A percentile compares a stretch with the other conserved stretches of the same genome.
Evolutionary conservation across 2,797 vertebrate species (phyloP).

Genomic region (Melanogrammus aeglefinus): DNA sequence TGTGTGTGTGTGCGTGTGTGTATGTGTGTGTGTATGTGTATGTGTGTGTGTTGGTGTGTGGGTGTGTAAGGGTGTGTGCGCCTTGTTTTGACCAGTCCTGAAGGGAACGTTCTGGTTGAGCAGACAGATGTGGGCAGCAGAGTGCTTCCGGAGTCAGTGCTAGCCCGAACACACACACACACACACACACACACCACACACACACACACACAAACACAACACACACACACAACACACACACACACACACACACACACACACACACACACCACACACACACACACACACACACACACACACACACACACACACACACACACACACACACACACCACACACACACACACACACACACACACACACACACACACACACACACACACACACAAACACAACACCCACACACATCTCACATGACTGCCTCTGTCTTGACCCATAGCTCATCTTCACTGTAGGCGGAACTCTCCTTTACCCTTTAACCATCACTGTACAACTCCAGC

Average conservation of each 20-base stretch:
- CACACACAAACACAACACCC: constrained; percentile 16
- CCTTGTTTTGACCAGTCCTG: too few relatives aligned
- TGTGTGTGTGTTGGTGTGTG: background rate
- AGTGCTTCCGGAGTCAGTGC: background rate
- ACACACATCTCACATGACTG: constrained; percentile 54
- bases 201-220: constrained; percentile 19
- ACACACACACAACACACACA: constrained; percentile 12
- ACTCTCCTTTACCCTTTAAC: constrained; percentile 20
- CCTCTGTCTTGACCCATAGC: constrained; percentile 53
- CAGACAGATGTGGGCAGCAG: constrained; percentile 33
- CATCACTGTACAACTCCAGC: background rate
- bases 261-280: constrained; percentile 14
- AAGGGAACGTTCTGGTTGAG: constrained; percentile 50
- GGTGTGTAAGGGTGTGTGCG: background rate
- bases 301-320: constrained; percentile 13
- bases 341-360: constrained; percentile 11
- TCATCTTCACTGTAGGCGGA: constrained; percentile 38
- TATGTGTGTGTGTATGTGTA: too few relatives aligned
- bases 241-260: constrained; percentile 15
- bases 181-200: constrained; percentile 12
- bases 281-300: constrained; percentile 7
- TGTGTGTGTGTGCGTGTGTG: too few relatives aligned
- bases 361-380: constrained; percentile 11
- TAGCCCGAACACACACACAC: constrained; percentile 11
- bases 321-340: constrained; percentile 14